These are phyloP conservation scores for Sialia sialis DNA, from an alignment of 2,113 vertebrate species.

Conservation along the genomic window DNA sequence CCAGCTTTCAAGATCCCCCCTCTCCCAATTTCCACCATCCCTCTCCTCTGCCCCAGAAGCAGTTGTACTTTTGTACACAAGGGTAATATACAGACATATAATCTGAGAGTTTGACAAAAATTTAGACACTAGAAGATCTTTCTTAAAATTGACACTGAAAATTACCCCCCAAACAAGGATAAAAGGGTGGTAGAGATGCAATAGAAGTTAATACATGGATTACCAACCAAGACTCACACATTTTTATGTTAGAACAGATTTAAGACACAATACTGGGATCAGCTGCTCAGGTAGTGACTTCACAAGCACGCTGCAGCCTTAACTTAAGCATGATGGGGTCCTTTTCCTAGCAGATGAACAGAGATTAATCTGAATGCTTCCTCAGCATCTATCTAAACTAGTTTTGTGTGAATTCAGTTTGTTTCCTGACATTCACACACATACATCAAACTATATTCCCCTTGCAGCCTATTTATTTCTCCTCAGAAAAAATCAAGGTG, in stretches of 20 bases:
- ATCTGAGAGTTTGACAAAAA: neutral
- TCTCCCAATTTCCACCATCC: neutral
- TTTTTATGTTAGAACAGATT: neutral
- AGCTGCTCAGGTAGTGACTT: neutral
- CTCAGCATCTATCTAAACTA: neutral
- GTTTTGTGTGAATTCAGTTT: neutral
- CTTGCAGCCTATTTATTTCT: neutral
- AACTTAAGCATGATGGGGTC: neutral
- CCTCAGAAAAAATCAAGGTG: neutral
- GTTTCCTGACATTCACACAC: neutral
- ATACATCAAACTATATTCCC: neutral
- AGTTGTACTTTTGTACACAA: neutral
- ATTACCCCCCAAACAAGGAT: neutral
- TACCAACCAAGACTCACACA: neutral
- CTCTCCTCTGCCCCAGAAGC: neutral
- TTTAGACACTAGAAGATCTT: neutral
- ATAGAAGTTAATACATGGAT: neutral
- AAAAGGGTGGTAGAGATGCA: neutral
- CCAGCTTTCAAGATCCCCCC: neutral
- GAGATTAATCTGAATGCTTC: neutral
- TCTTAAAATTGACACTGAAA: neutral
- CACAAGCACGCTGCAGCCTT: neutral
- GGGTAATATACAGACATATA: neutral
- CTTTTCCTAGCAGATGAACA: neutral
- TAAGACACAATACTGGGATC: neutral